phyloP scores from a whole-genome alignment of 2,888 invertebrate species.

The Oscheius sp. region DNA sequence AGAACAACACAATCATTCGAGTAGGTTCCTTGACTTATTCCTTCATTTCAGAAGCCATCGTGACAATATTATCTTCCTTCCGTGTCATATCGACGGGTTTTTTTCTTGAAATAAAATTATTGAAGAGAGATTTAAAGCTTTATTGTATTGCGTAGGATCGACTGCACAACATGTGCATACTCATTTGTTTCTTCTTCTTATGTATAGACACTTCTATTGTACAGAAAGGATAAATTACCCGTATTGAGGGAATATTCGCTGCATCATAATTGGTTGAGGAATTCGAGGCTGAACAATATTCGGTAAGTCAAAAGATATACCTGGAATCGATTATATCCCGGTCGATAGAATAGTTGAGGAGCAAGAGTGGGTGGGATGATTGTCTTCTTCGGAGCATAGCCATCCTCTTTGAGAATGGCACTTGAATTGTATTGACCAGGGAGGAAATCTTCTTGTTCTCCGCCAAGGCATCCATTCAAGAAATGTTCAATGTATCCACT shows the following conservation, averaged over 20 bases:
- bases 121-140: conserved; percentile 13
- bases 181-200: not conserved
- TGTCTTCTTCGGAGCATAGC: conserved; percentile 29
- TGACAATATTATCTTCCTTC: too few relatives aligned
- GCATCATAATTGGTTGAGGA: conserved; percentile 16
- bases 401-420: conserved; percentile 55
- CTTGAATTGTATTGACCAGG: conserved; percentile 67
- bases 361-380: conserved; percentile 38
- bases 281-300: conserved; percentile 6
- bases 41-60: not conserved
- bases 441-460: conserved; percentile 61
- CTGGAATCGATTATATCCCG: conserved; percentile 29
- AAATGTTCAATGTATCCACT: conserved; percentile 68
- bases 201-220: conserved; percentile 1
- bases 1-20: too few relatives aligned
- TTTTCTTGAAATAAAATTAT: not conserved
- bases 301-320: not conserved
- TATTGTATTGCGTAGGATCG: conserved; percentile 23
- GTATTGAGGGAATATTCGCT: conserved; percentile 27
- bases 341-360: conserved; percentile 52
- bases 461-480: conserved; percentile 60
- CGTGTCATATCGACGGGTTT: not conserved
- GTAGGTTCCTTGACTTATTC: too few relatives aligned
- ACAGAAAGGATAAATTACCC: conserved; percentile 16
- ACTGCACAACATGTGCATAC: conserved; percentile 22